Conservation (phyloP, 2,113 vertebrate genomes). For the Nerophis lumbriciformis region DNA sequence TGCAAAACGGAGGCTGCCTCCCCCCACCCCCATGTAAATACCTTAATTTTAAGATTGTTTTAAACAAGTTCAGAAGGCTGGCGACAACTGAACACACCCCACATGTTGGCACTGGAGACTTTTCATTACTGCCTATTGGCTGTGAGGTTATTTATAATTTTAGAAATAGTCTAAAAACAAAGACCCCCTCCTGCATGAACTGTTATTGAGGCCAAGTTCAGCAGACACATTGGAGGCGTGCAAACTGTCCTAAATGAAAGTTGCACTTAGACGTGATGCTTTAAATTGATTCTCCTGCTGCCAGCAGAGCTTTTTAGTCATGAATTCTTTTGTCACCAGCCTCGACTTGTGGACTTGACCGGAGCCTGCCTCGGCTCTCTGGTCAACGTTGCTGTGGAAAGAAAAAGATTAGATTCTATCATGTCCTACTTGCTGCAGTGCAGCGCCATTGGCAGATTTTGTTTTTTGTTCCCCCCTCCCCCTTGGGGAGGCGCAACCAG, state of each 20-base stretch:
- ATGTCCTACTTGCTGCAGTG: slow-evolving; percentile 71
- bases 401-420: slow-evolving; percentile 54
- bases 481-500: slow-evolving; percentile 30
- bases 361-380: slow-evolving; percentile 45
- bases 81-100: slow-evolving; percentile 48
- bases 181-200: slow-evolving; percentile 33
- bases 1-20: slow-evolving; percentile 54
- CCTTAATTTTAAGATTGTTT: slow-evolving; percentile 80
- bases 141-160: slow-evolving; percentile 64
- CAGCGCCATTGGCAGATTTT: slow-evolving; percentile 62
- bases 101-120: slow-evolving; percentile 64
- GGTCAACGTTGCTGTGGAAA: slow-evolving; percentile 38
- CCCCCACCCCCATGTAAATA: slow-evolving; percentile 70
- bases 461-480: slow-evolving; percentile 36
- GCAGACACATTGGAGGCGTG: slow-evolving; percentile 27
- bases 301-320: slow-evolving; percentile 56
- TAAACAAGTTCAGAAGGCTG: slow-evolving; percentile 70
- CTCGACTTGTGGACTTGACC: slow-evolving; percentile 65
- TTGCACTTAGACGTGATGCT: slow-evolving; percentile 39
- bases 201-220: slow-evolving; percentile 35
- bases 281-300: slow-evolving; percentile 41
- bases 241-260: slow-evolving; percentile 38
- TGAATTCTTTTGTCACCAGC: slow-evolving; percentile 61
- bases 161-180: slow-evolving; percentile 44
- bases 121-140: slow-evolving; percentile 49